Base-by-base conservation (phyloP, 2,797 vertebrate genomes). In the Hapalemur alaotrensis region DNA sequence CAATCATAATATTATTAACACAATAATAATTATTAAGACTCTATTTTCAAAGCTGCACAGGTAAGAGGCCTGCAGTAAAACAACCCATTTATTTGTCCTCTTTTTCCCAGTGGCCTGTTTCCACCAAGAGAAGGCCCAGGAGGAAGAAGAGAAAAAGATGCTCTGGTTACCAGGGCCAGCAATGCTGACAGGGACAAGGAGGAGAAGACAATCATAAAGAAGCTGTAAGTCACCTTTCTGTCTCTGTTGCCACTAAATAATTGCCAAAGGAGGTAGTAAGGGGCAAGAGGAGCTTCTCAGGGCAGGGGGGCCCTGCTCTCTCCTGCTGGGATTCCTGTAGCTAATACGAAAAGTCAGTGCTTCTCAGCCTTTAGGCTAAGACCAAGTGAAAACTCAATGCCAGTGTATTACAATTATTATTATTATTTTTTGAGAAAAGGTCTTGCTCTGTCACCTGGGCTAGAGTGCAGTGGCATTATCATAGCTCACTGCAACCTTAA, bases 151-250 rank as follows among this genome's bases (percentile, higher is more conserved):
- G 99, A 99, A 67, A 98, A 99, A 93, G 98, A 98, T 2, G 69
- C 97, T 41, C 38, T 92, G 1, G 93, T 97, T 46, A 92, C 98
- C 32, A 89, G 88, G 41, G 13, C 96, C 7, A 35, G 90, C 14
- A 46, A 85, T 35, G 98, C 92, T 73, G 76, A 96, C 23, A 98
- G 95, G 30, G 75, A 82, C 63, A 98, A 96, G 0, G 97, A 98
- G 76, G 99, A 99, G 95, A 99, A 98, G 97, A 99, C 99, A 2
- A 99, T 99, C 80, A 99, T 99, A 97, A 98, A 98, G 96, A 98
- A 99, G 96, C 98, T 99, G 99, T 99, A 97, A 99, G 99, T 99
- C 61, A 20, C 52, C 28, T 48, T 15, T 38, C 72, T 78, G 18
- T 5, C 48, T 18, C 15, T 14, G 18, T 18, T 8, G 46, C 69